A percentile compares a stretch with the other conserved stretches of the same genome.
Conservation (phyloP, 2,113 vertebrate genomes). For the Tupaia tana region DNA sequence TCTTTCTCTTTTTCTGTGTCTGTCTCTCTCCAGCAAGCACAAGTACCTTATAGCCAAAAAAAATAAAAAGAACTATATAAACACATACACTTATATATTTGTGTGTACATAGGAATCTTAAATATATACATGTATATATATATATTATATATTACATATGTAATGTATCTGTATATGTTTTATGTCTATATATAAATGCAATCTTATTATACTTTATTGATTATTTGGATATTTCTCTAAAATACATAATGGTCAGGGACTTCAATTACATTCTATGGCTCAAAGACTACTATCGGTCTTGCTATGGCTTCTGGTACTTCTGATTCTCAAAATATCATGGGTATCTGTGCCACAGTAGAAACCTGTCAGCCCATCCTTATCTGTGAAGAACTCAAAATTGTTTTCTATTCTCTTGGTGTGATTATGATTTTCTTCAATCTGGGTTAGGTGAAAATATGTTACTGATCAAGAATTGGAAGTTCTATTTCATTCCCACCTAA, state of each 20-base stretch:
- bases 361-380: not conserved
- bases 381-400: not conserved
- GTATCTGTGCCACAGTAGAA: not conserved
- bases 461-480: not conserved
- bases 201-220: not conserved
- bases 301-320: not conserved
- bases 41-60: no score
- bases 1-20: no score
- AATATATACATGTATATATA: not conserved
- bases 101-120: no score
- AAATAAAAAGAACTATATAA: no score
- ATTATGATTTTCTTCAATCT: constrained; percentile 16
- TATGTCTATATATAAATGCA: not conserved
- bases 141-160: no score
- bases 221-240: not conserved
- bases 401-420: not conserved
- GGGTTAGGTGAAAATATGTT: not conserved
- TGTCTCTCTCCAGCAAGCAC: no score
- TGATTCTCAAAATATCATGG: not conserved
- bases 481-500: not conserved
- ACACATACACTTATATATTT: no score
- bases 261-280: not conserved
- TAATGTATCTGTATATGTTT: not conserved
- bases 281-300: not conserved
- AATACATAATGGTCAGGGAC: not conserved